Conservation (phyloP, 2,113 vertebrate genomes). For the Oryzias woworae region DNA sequence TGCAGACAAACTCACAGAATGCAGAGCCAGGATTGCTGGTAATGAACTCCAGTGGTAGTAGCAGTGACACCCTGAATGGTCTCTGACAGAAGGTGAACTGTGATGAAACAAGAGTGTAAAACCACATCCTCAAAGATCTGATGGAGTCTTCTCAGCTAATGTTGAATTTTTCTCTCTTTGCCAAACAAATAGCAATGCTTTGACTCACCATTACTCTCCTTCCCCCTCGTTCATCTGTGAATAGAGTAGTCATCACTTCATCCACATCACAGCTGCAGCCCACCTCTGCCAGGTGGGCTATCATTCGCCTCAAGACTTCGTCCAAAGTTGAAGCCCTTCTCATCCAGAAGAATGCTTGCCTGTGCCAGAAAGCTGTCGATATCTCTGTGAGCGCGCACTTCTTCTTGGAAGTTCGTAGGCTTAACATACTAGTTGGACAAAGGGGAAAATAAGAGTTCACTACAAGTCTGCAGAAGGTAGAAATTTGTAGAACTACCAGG, state of each 20-base stretch:
- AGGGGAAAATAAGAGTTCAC: background rate
- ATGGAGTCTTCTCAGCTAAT: background rate
- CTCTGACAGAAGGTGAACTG: conserved; percentile 91
- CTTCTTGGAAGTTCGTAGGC: conserved; percentile 92
- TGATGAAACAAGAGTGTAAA: background rate
- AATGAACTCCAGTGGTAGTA: conserved; percentile 84
- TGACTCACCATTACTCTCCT: conserved; percentile 81
- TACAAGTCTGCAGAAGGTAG: too few species aligned
- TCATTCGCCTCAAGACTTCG: conserved; percentile 86
- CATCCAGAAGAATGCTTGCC: conserved; percentile 88
- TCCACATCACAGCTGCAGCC: conserved; percentile 79
- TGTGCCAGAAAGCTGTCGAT: conserved; percentile 86
- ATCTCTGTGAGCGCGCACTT: conserved; percentile 87
- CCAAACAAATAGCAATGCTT: too few species aligned
- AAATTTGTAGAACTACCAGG: too few species aligned
- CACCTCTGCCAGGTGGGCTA: conserved; percentile 78
- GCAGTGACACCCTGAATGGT: conserved; percentile 92
- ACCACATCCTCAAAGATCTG: background rate
- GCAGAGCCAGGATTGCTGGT: conserved; percentile 97
- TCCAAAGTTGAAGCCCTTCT: conserved; percentile 86
- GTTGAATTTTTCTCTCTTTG: background rate
- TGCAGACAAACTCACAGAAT: conserved; percentile 84
- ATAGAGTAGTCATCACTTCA: conserved; percentile 86
- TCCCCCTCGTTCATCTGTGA: conserved; percentile 85
- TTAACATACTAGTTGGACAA: conserved; percentile 83